A percentile compares a stretch with the other conserved stretches of the same genome.
Evolutionary conservation across 2,113 vertebrate genomes (phyloP).

Genomic region (Mus pahari): DNA sequence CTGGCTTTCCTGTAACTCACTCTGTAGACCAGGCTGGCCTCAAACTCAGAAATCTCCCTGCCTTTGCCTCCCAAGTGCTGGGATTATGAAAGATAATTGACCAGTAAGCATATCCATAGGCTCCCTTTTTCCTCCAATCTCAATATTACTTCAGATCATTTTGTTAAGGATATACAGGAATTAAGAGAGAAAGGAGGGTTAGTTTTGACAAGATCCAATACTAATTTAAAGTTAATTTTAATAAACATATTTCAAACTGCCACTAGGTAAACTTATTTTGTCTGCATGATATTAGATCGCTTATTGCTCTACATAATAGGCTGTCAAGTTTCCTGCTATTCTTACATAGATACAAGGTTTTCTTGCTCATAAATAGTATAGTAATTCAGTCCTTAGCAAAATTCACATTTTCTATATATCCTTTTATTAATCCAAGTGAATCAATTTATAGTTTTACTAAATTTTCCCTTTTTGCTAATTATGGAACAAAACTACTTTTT

Average conservation of each 20-base stretch:
- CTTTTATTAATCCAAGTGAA: neutral
- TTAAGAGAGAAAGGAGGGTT: neutral
- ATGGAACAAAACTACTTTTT: neutral
- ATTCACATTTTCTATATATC: neutral
- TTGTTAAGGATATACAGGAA: neutral
- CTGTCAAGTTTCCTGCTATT: neutral
- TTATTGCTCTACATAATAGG: neutral
- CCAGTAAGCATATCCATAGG: neutral
- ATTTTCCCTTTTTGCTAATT: neutral
- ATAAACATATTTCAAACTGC: neutral
- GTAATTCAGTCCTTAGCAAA: neutral
- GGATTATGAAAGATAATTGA: neutral
- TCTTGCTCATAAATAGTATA: neutral
- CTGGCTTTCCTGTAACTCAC: too few relatives aligned
- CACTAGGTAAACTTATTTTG: neutral
- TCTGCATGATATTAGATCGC: neutral
- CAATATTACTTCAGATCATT: slow-evolving; percentile 30
- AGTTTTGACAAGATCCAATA: neutral
- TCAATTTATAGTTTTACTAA: neutral
- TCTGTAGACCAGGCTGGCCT: too few relatives aligned
- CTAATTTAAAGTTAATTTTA: neutral
- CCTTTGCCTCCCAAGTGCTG: too few relatives aligned
- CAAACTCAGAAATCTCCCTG: too few relatives aligned
- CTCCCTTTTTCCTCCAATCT: neutral
- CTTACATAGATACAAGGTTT: neutral